Evolutionary conservation across 1,140 invertebrate species (phyloP), one percentile per base, ranked within the genome.

Genomic region (Semibalanus balanoides): DNA sequence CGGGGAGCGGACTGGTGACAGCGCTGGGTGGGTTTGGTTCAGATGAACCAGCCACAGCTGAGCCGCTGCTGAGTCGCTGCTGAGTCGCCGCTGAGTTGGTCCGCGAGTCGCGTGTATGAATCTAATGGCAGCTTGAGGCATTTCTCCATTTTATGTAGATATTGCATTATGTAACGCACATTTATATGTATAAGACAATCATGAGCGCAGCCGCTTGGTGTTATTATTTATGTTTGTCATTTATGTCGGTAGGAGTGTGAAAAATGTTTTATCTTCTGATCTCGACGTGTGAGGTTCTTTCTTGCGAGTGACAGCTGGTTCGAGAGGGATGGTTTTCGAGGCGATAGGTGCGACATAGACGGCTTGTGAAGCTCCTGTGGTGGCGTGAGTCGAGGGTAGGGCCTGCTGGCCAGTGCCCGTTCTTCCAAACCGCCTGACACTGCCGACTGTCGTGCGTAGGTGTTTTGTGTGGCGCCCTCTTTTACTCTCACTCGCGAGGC

Each of bases 211-310:
- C 14, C 11, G 51, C 22, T 25, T 11, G 9, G 22, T 22, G 51
- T 64, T 64, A 64, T 64, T 64, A 64, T 64, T 64, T 64, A 64
- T 64, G 51, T 64, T 64, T 25, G 51, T 25, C 35, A 17, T 40
- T 17, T 40, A 40, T 40, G 35, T 40, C 35, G 35, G 35, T 40
- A 40, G 51, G 1, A 64, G 51, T 14, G 51, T 64, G 11, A 19
- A 19, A 64, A 64, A 64, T 64, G 51, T 64, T 64, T 64, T 64
- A 64, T 64, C 51, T 64, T 64, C 51, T 64, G 51, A 64, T 64
- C 51, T 64, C 51, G 51, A 64, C 22, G 51, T 64, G 51, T 64
- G 22, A 11, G 51, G 51, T 25, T 64, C 51, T 40, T 5, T 64
- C 51, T 25, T 22, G 51, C 51, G 11, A 19, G 51, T 64, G 14